These are phyloP conservation scores for Pempheris klunzingeri DNA, from an alignment of 2,797 vertebrate species.

Conservation along the genomic window DNA sequence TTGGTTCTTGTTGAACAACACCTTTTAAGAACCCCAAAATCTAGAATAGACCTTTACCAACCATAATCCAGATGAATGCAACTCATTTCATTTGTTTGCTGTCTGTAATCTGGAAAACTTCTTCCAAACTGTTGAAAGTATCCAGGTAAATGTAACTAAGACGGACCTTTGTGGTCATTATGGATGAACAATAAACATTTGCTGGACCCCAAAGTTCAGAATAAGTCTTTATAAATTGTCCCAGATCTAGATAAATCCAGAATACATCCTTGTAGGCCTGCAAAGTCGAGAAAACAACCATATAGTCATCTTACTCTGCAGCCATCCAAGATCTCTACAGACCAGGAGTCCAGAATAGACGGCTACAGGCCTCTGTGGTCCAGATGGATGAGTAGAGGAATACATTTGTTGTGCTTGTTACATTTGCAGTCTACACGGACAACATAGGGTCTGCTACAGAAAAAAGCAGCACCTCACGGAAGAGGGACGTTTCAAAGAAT, in stretches of 20 bases:
- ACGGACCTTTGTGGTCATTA: neutral
- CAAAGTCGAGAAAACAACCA: neutral
- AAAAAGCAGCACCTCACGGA: neutral
- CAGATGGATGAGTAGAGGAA: neutral
- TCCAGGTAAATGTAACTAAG: too few relatives aligned
- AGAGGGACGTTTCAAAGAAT: constrained; percentile 19
- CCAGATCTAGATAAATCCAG: neutral
- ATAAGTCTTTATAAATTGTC: too few relatives aligned
- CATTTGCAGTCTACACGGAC: constrained; percentile 1
- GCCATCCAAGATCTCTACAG: neutral
- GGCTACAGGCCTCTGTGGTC: neutral
- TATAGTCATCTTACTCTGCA: neutral
- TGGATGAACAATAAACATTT: neutral
- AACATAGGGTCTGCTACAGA: neutral
- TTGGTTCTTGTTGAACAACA: neutral
- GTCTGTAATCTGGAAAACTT: too few relatives aligned
- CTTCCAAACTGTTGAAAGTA: neutral
- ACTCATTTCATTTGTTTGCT: too few relatives aligned
- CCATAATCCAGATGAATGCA: neutral
- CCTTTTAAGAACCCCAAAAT: neutral
- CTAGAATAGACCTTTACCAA: neutral
- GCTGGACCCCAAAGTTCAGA: neutral
- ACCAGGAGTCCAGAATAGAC: neutral
- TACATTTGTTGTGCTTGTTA: constrained; percentile 2
- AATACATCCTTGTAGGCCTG: neutral